Conservation (phyloP, 2,797 vertebrate genomes). For the Melanogrammus aeglefinus region DNA sequence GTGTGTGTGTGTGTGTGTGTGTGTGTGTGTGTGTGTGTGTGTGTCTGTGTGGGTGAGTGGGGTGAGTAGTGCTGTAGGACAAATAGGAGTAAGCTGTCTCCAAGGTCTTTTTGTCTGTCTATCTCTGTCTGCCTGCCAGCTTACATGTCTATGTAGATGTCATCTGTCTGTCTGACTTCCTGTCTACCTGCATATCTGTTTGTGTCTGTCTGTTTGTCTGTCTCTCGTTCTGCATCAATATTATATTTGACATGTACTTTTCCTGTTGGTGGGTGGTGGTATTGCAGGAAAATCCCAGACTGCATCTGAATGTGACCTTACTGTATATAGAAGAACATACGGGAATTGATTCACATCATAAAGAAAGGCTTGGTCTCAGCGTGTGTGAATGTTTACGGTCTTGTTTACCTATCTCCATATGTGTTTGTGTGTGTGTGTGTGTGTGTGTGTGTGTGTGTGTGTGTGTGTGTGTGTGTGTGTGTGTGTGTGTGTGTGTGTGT, state of each 20-base stretch:
- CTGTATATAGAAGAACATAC: too few species aligned
- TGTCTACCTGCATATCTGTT: neutral
- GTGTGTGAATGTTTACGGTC: slow-evolving; percentile 14
- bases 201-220: neutral
- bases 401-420: neutral
- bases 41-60: slow-evolving; percentile 1
- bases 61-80: neutral
- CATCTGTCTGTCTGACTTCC: too few species aligned
- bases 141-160: too few species aligned
- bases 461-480: too few species aligned
- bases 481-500: neutral
- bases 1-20: neutral
- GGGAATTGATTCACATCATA: neutral
- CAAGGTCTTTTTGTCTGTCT: too few species aligned
- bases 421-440: too few species aligned
- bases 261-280: neutral
- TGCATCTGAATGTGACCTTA: neutral
- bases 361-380: neutral
- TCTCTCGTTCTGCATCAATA: neutral
- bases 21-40: neutral
- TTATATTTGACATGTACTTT: neutral
- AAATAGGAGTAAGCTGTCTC: too few species aligned
- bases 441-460: too few species aligned
- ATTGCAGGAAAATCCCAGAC: neutral
- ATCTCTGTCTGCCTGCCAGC: too few species aligned